Evolutionary conservation across 2,888 invertebrate species (phyloP).

Genomic region (Leptopilina myrica): DNA sequence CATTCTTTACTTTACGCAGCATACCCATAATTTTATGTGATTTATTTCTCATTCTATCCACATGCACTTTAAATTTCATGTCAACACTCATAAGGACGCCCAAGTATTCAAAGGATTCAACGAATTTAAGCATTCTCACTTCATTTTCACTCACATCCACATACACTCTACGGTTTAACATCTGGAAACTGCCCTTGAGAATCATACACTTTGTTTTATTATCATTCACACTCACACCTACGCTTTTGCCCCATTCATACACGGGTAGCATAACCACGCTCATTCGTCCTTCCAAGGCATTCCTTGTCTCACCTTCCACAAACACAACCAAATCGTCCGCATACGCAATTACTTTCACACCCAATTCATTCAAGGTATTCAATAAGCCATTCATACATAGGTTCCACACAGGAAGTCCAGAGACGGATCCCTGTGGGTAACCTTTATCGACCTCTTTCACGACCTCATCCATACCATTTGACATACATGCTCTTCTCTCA

Average conservation of each 20-base stretch:
- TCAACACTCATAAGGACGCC: too few relatives aligned
- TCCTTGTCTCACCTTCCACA: background rate
- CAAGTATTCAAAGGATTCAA: too few relatives aligned
- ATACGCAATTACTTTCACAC: constrained; percentile 40
- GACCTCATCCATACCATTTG: background rate
- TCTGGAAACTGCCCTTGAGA: background rate
- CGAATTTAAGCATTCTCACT: too few relatives aligned
- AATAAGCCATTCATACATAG: constrained; percentile 43
- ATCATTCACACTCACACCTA: too few relatives aligned
- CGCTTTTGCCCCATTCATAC: too few relatives aligned
- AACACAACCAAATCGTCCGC: constrained; percentile 47
- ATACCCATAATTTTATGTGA: background rate
- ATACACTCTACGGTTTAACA: background rate
- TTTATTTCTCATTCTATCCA: background rate
- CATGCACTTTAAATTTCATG: too few relatives aligned
- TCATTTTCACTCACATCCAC: too few relatives aligned
- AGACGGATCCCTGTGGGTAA: constrained; percentile 53
- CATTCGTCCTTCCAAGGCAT: too few relatives aligned
- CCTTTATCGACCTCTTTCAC: background rate
- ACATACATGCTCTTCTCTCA: too few relatives aligned
- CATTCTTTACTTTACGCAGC: constrained; percentile 32
- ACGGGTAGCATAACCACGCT: too few relatives aligned
- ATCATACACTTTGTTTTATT: constrained; percentile 34
- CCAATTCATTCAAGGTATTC: background rate
- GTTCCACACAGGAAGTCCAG: constrained; percentile 49